A percentile compares a stretch with the other conserved stretches of the same genome.
phyloP scores from a whole-genome alignment of 2,888 invertebrate genomes.

The Suillia variegata region DNA sequence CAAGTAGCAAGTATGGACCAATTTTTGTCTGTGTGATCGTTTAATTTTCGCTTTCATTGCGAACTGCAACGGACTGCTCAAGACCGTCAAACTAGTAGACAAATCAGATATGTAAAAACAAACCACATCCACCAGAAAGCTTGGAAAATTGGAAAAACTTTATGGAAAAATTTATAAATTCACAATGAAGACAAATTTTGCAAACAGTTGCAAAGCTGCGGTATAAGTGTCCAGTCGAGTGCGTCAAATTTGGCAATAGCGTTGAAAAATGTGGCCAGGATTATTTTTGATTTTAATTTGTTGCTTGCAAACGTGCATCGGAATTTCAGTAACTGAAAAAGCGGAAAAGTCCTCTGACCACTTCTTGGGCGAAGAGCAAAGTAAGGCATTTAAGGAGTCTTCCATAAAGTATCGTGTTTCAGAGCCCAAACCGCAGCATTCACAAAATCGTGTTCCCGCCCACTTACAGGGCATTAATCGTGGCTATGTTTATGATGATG shows the following conservation, averaged over 20 bases:
- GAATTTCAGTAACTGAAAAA: too few relatives aligned
- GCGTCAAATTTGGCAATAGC: conserved; percentile 18
- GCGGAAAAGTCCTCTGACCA: too few relatives aligned
- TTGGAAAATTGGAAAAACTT: conserved; percentile 48
- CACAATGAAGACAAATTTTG: conserved; percentile 33
- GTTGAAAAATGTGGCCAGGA: conserved; percentile 39
- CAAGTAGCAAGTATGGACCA: too few relatives aligned
- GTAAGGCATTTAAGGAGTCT: not conserved
- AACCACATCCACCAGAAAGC: too few relatives aligned
- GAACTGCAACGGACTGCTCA: conserved; percentile 10
- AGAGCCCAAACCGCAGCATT: conserved; percentile 35
- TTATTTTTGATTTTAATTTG: too few relatives aligned
- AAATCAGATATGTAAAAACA: not conserved
- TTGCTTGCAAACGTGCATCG: too few relatives aligned
- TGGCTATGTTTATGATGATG: conserved; percentile 44
- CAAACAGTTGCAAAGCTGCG: conserved; percentile 40
- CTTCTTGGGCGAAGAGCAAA: not conserved
- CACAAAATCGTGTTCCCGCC: conserved; percentile 39
- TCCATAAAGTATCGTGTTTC: conserved; percentile 39
- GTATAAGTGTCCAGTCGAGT: conserved; percentile 17
- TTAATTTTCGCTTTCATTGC: conserved; percentile 21
- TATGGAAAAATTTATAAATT: conserved; percentile 45
- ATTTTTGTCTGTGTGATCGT: not conserved
- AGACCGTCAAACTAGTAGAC: conserved; percentile 14
- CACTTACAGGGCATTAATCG: conserved; percentile 44